Conservation (phyloP, 2,113 vertebrate genomes). For the Gymnarchus niloticus region DNA sequence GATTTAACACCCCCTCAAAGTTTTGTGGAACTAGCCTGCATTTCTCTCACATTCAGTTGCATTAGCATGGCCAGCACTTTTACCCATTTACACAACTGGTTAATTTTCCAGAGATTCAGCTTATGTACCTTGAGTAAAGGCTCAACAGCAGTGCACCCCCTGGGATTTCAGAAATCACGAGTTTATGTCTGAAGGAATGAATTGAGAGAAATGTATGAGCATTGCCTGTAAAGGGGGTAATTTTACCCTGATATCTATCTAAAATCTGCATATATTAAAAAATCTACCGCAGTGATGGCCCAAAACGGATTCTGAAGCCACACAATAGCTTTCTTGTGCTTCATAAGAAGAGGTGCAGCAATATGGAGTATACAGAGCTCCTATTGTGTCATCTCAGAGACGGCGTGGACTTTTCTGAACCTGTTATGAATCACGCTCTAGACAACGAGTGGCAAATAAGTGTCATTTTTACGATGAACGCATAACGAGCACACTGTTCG, state of each 20-base stretch:
- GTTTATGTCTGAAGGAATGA: not conserved
- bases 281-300: not conserved
- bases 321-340: not conserved
- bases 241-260: not conserved
- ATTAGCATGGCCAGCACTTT: no score
- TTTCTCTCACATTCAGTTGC: not conserved
- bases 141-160: no score
- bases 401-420: not conserved
- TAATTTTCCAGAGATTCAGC: no score
- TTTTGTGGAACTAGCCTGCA: not conserved
- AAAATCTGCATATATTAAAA: conserved; percentile 2
- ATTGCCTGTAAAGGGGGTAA: not conserved
- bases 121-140: no score
- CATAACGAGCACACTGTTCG: not conserved
- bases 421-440: conserved; percentile 17
- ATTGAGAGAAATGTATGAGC: not conserved
- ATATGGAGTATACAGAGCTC: not conserved
- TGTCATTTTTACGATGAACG: conserved; percentile 16
- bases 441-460: conserved; percentile 13
- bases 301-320: not conserved
- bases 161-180: no score
- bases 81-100: no score
- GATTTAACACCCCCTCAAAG: not conserved
- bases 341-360: not conserved
- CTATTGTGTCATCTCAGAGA: not conserved